These are phyloP conservation scores for Pseudococcus viburni DNA, from an alignment of 2,888 invertebrate species.

Conservation along the genomic window DNA sequence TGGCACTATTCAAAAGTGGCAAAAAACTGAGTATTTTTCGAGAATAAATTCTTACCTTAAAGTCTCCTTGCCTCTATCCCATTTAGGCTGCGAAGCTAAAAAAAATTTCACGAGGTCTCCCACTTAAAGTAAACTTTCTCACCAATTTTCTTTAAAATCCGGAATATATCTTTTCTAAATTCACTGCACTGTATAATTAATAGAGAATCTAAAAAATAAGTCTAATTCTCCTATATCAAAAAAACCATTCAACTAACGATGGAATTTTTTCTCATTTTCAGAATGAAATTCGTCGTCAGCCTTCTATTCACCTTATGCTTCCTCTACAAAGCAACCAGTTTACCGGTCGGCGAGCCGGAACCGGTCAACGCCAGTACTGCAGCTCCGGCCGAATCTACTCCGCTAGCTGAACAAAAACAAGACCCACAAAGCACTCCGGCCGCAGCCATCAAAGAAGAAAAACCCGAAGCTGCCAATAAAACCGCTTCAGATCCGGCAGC, in stretches of 20 bases:
- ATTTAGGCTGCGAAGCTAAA: too few species aligned
- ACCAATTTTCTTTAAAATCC: too few species aligned
- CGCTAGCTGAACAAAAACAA: constrained; percentile 24
- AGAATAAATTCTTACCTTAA: too few species aligned
- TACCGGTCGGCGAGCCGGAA: constrained; percentile 43
- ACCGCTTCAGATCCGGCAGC: neutral
- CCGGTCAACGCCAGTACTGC: neutral
- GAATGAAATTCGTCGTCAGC: constrained; percentile 58
- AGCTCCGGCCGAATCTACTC: constrained; percentile 2
- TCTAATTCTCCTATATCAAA: too few species aligned
- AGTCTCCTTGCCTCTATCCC: too few species aligned
- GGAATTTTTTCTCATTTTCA: constrained; percentile 11
- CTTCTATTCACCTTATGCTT: constrained; percentile 37
- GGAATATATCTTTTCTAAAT: too few species aligned
- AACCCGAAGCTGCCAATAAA: constrained; percentile 23
- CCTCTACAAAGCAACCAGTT: constrained; percentile 54
- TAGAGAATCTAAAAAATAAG: too few species aligned
- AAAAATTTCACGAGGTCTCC: too few species aligned
- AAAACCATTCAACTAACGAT: neutral
- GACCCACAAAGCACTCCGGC: constrained; percentile 43
- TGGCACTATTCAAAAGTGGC: too few species aligned
- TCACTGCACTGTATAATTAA: too few species aligned
- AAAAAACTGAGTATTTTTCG: too few species aligned
- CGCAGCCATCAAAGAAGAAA: constrained; percentile 44
- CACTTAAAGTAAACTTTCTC: too few species aligned